Base-by-base conservation (phyloP, 2,888 invertebrate species). In the Philereme vetulata region DNA sequence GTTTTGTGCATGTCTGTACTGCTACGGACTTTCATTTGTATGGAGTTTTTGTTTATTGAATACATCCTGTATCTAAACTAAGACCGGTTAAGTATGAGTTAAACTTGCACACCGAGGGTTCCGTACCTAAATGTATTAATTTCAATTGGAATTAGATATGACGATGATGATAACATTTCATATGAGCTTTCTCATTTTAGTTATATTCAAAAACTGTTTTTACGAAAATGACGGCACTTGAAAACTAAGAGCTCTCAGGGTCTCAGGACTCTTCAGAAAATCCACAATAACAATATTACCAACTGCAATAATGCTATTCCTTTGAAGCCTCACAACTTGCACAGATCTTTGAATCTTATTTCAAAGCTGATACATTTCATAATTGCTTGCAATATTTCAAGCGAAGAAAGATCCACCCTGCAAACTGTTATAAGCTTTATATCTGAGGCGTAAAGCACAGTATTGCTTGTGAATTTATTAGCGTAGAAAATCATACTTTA, bases 261-360 rank as follows among this genome's bases (percentile, higher is more conserved):
- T 35, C 49, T 54, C 49, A 51, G 43, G 46, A 51, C 46, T 50
- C 60, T 60, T 38, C 64, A 53, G 65, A 69, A 77, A 80, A 75
- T 76, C 71, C 71, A 76, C 70, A 77, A 79, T 76, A 78, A 78
- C 75, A 74, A 71, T 76, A 76, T 79, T 79, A 77, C 77, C 66
- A 63, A 75, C 71, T 76, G 68, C 71, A 67, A 65, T 74, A 76
- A 74, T 68, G 63, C 67, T 4, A 51, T 7, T 66, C 36, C 52
- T 47, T n/a, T n/a, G 10, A 10, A 48, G 49, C 8, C n/a, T 49
- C 2, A 11, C 21, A 9, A 7, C n/a, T 33, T 10, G 8, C 11
- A 48, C 32, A 10, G 8, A 4, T 49, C 5, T 58, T 42, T 48
- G 5, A 62, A 51, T 54, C 36, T 46, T 62, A 62, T 45, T 44